A percentile compares a stretch with the other conserved stretches of the same genome.
Evolutionary conservation across 2,113 vertebrate species (phyloP).

Genomic region (Corapipo altera): DNA sequence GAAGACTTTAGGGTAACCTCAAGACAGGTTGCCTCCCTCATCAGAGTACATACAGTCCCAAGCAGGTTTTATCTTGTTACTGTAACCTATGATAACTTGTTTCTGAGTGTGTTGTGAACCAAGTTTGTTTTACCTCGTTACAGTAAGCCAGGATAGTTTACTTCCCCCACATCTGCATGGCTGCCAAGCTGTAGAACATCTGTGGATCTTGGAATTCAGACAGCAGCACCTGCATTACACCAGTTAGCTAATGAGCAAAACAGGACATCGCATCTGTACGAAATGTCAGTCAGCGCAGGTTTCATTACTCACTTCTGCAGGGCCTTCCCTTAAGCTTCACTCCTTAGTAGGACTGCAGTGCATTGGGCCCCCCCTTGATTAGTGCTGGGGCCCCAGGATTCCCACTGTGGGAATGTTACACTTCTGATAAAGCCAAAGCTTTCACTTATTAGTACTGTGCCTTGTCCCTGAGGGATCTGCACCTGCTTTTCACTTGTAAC

Average conservation of each 20-base stretch:
- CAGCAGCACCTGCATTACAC: not conserved
- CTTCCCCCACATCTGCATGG: fast-evolving
- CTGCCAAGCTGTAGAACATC: not conserved
- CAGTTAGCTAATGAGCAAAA: not conserved
- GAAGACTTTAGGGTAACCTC: not conserved
- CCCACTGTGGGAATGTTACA: not conserved
- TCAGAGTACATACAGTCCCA: fast-evolving
- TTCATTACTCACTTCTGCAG: not conserved
- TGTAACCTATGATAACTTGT: not conserved
- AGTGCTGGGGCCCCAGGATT: not conserved
- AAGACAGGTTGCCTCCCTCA: not conserved
- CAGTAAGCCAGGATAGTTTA: not conserved
- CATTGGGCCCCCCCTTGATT: not conserved
- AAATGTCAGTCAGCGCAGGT: not conserved
- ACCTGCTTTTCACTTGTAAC: not conserved
- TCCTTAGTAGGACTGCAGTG: not conserved
- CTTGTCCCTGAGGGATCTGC: not conserved
- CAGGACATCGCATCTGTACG: not conserved
- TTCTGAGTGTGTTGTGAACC: not conserved
- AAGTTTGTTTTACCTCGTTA: not conserved
- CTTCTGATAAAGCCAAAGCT: not conserved
- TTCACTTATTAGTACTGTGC: not conserved
- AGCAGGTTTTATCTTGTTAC: not conserved
- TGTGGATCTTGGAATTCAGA: not conserved
- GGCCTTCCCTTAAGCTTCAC: not conserved